These are phyloP conservation scores for Nannospalax galili DNA, from an alignment of 2,113 vertebrate species.

Conservation along the genomic window DNA sequence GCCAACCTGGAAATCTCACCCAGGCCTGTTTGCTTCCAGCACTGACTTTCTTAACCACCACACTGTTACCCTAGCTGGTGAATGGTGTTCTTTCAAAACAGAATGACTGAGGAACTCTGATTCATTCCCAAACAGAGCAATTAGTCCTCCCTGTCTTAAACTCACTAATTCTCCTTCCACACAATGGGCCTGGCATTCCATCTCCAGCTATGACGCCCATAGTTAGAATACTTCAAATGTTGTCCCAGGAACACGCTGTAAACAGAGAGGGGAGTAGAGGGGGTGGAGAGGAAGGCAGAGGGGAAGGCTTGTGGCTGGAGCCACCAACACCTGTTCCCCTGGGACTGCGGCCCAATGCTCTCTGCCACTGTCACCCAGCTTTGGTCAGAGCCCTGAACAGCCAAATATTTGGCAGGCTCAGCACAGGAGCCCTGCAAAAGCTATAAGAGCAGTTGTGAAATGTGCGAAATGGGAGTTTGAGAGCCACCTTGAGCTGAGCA, in stretches of 20 bases:
- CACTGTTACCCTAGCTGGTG: not conserved
- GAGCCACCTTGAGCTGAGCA: not conserved
- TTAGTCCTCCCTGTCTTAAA: constrained; percentile 11
- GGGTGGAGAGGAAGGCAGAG: not conserved
- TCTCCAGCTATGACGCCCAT: constrained; percentile 2
- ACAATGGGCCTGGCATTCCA: constrained; percentile 28
- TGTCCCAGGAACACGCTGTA: constrained; percentile 33
- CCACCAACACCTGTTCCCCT: constrained; percentile 68
- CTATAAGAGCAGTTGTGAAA: constrained; percentile 49
- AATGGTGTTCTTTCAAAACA: constrained; percentile 1
- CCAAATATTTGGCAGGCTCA: constrained; percentile 20
- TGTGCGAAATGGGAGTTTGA: constrained; percentile 34
- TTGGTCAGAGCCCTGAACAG: not conserved
- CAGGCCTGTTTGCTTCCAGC: not conserved
- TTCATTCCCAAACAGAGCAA: constrained; percentile 45
- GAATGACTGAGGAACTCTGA: not conserved
- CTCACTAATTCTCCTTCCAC: constrained; percentile 28
- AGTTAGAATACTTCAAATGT: constrained; percentile 70
- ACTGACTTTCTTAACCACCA: not conserved
- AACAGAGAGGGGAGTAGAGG: constrained; percentile 55
- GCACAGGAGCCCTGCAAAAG: not conserved
- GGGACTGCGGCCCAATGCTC: constrained; percentile 6
- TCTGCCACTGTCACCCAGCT: not conserved
- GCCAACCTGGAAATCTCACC: not conserved
- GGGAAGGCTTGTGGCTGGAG: not conserved